Evolutionary conservation across 2,888 invertebrate species (phyloP), one percentile per base, ranked within the genome.

Genomic region (Cylindroiulus punctatus): DNA sequence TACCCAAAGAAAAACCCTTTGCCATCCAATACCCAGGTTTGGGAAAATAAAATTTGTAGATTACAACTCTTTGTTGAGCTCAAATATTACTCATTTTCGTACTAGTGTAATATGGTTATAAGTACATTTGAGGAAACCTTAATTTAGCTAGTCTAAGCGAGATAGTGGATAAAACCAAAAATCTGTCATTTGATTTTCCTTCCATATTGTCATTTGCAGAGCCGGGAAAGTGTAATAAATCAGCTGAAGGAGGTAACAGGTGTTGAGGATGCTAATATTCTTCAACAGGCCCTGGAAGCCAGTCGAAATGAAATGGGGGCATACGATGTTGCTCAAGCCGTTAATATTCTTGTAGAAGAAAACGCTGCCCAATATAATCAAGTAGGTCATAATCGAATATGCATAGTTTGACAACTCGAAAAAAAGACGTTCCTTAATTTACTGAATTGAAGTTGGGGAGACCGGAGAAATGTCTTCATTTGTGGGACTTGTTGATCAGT

Each of bases 291-390:
- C 1, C 90, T 91, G 85, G 89, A 88, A 83, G 90, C 90, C 10
- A 91, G 90, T 88, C 87, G 88, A 42, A 89, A 89, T 86, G 89
- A 89, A 76, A 89, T 89, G 84, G 91, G 91, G 0, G 89, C 88
- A 44, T 90, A 89, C 86, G 89, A 90, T 44, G 88, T 91, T 52
- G 89, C 89, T 32, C 90, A 90, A 88, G 91, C 90, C n/a, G 90
- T 91, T 32, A 89, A 89, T 81, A 89, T 90, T 87, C 88, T 91
- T 26, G 89, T 90, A 17, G 88, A 87, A 87, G 88, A 87, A 87
- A 88, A 88, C 83, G 86, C 87, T n/a, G 81, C 86, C 22, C 85
- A 84, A 7, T 87, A 86, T 42, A 86, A 82, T 81, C 85, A 87
- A 42, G 76, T 86, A 32, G 32, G 76, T 65, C 65, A 12, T 57